phyloP scores from a whole-genome alignment of 1,140 invertebrate species.

The Pseudobourletiella spinata region DNA sequence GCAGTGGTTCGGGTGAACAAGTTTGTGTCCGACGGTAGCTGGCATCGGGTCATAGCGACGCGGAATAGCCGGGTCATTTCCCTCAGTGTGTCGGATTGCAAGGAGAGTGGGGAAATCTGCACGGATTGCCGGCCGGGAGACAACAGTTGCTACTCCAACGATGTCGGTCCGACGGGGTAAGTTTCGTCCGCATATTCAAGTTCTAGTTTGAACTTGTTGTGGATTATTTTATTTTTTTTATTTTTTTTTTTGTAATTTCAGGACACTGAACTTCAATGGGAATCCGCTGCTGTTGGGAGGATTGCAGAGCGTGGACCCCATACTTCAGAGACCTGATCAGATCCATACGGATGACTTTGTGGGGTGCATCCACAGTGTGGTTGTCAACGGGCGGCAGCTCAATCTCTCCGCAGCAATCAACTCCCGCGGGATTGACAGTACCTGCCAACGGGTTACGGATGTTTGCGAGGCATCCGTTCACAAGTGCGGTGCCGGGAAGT shows the following conservation, averaged over 20 bases:
- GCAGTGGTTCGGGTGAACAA: conserved; percentile 61
- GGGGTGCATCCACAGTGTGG: conserved; percentile 82
- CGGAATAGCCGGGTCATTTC: conserved; percentile 77
- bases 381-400: conserved; percentile 69
- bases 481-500: conserved; percentile 59
- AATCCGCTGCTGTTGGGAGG: conserved; percentile 79
- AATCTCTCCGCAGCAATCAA: conserved; percentile 67
- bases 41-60: conserved; percentile 84
- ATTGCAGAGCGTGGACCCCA: conserved; percentile 66
- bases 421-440: conserved; percentile 59
- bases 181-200: too few relatives aligned
- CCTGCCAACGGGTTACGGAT: conserved; percentile 55
- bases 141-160: conserved; percentile 66
- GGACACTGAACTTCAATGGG: conserved; percentile 85
- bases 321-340: conserved; percentile 76
- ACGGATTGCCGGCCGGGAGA: conserved; percentile 74
- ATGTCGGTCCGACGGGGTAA: conserved; percentile 73
- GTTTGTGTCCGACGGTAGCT: conserved; percentile 70
- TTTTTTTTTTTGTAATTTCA: conserved; percentile 44
- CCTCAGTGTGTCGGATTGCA: conserved; percentile 66
- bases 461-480: conserved; percentile 52
- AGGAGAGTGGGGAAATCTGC: conserved; percentile 74
- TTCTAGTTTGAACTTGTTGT: too few relatives aligned
- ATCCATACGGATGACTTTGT: conserved; percentile 84
- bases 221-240: too few relatives aligned